Evolutionary conservation across 2,888 invertebrate species (phyloP).

Genomic region (Noctuana brunneofusca): DNA sequence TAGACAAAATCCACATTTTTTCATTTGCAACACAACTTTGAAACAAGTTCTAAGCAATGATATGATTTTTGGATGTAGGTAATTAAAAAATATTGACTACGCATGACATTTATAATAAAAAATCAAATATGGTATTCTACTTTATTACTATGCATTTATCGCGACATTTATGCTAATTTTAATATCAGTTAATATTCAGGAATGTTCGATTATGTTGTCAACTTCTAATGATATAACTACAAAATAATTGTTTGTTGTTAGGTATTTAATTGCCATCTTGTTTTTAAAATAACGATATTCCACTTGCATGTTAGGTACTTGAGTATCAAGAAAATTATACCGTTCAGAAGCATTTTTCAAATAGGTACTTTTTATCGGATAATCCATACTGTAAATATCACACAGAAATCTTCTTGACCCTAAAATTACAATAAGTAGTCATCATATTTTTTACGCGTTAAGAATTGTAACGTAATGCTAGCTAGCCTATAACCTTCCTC

Average conservation of each 20-base stretch:
- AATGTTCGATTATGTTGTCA: conserved; percentile 31
- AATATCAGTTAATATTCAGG: conserved; percentile 6
- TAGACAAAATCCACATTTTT: too few species aligned
- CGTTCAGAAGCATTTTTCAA: too few species aligned
- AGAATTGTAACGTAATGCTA: too few species aligned
- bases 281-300: neutral
- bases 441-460: too few species aligned
- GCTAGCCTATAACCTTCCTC: too few species aligned
- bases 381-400: too few species aligned
- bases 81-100: neutral
- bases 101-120: neutral
- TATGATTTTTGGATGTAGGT: neutral
- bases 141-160: neutral
- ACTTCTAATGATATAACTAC: conserved; percentile 16
- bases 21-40: too few species aligned
- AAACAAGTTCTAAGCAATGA: too few species aligned
- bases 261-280: conserved; percentile 17
- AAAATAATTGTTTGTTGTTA: conserved; percentile 11
- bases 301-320: neutral
- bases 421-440: too few species aligned
- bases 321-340: too few species aligned
- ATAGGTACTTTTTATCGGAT: too few species aligned
- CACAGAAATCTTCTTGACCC: too few species aligned
- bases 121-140: neutral
- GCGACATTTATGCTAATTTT: conserved; percentile 24